Evolutionary conservation across 2,797 vertebrate genomes (phyloP), one percentile per base, ranked within the genome.

Genomic region (Dryobates pubescens): DNA sequence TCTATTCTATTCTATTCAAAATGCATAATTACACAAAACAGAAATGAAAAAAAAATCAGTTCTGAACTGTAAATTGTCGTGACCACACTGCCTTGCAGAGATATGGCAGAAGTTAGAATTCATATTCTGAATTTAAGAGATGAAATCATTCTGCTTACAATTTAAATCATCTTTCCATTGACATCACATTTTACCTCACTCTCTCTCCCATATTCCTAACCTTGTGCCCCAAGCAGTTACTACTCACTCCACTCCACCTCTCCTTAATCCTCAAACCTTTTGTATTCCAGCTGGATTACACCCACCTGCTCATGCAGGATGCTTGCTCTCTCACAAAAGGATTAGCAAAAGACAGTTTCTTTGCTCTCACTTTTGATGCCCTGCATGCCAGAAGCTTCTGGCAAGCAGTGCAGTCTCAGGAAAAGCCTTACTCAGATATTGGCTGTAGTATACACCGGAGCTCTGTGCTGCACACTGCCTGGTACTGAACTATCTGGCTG

Each of bases 391-490:
- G 64, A 32, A 78, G 47, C 49, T 85, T 51, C 69, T 78, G 67
- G 19, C 38, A 27, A 45, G 10, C 22, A 4, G 10, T 36, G 45
- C 45, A 41, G 32, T 7, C 29, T 26, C 38, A 68, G 62, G 32
- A 38, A 56, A 68, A 68, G 20, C 11, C 77, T 18, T 2, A 0
- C 57, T 79, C 3, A 1, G 22, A 14, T 30, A 7, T 0, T 8
- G 61, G 64, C 45, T 30, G 18, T 15, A 49, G 36, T 19, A 32
- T 6, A 1, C 1, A 17, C 10, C 17, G 8, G 13, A 78, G 56
- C 63, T 67, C 77, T 63, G 62, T 24, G 67, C 56, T 34, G 32
- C 41, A 18, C 63, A 5, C 51, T 76, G 32, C 41, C 82, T 43
- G 20, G 7, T 20, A 17, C 64, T 41, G 36, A 71, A 58, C n/a